Base-by-base conservation (phyloP, 2,113 vertebrate genomes). In the Channa argus region DNA sequence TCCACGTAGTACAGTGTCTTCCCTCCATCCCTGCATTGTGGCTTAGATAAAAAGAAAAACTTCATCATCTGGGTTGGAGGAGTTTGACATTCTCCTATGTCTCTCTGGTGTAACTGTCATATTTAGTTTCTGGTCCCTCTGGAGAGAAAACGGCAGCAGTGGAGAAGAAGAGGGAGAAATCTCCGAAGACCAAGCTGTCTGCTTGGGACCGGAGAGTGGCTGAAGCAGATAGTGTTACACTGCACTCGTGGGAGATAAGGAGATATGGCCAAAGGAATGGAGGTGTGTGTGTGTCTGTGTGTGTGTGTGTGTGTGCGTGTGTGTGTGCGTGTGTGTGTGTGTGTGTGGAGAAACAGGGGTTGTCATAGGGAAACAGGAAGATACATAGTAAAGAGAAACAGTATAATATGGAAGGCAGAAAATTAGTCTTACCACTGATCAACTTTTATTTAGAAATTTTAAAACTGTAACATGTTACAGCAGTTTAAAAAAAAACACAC, bases 201-300 rank as follows among this genome's bases (percentile, higher is more conserved):
- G 75, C 78, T 54, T 53, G 83, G 78, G 86, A 87, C 74, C 10
- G 36, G 66, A 89, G 88, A 89, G 81, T 87, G 85, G 75, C 68
- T 72, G 77, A 84, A 76, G 70, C 71, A 85, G 90, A 93, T 91
- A 92, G 87, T 76, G 80, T 92, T 90, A 79, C 87, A 86, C 83
- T 66, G 85, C 71, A 80, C 88, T 82, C 89, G 1, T 46, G 88
- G 87, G 90, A 91, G 79, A 85, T 66, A 2, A 66, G 66, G 64
- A 79, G 75, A 83, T 87, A 82, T 77, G 83, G 85, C 91, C 86
- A 74, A 58, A 83, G 84, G 89, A 82, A 85, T 67, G 59, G 68
- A 51, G 63, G 56, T 44, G 59, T 65, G 52, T 62, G 71, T 54
- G 15, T 68, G 61, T 68, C 45, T 68, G 45, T 51, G 46, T 67